These are phyloP conservation scores for Eupithecia subumbrata DNA, from an alignment of 2,888 invertebrate species.

Conservation along the genomic window DNA sequence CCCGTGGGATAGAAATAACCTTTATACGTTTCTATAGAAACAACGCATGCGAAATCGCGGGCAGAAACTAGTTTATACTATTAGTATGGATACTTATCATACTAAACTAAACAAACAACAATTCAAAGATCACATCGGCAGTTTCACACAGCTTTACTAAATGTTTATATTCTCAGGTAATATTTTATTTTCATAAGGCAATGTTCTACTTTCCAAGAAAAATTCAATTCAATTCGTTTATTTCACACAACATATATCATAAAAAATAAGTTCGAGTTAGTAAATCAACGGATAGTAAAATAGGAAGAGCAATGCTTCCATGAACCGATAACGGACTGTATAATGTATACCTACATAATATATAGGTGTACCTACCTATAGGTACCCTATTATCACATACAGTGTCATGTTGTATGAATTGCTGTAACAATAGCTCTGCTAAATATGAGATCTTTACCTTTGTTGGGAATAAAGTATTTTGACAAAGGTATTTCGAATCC, in stretches of 20 bases:
- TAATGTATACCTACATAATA: too few species aligned
- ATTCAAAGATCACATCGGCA: background rate
- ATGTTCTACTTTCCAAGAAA: too few species aligned
- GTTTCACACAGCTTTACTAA: background rate
- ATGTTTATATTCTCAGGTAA: background rate
- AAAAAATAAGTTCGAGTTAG: too few species aligned
- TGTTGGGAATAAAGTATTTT: background rate
- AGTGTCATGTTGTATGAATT: slow-evolving; percentile 16
- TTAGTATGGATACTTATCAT: too few species aligned
- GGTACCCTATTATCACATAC: too few species aligned
- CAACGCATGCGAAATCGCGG: too few species aligned
- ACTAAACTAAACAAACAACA: background rate
- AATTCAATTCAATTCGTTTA: too few species aligned
- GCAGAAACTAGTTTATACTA: too few species aligned
- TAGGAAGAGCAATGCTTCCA: slow-evolving; percentile 16
- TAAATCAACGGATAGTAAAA: background rate
- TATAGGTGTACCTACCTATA: too few species aligned
- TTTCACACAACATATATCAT: too few species aligned
- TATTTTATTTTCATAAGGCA: background rate
- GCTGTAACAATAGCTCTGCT: slow-evolving; percentile 32
- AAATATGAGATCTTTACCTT: background rate
- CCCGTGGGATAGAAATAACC: too few species aligned
- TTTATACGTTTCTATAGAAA: too few species aligned
- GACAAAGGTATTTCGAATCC: background rate
- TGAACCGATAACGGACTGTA: slow-evolving; percentile 25